These are phyloP conservation scores for Ladona fulva DNA, from an alignment of 1,140 invertebrate species.

Conservation along the genomic window DNA sequence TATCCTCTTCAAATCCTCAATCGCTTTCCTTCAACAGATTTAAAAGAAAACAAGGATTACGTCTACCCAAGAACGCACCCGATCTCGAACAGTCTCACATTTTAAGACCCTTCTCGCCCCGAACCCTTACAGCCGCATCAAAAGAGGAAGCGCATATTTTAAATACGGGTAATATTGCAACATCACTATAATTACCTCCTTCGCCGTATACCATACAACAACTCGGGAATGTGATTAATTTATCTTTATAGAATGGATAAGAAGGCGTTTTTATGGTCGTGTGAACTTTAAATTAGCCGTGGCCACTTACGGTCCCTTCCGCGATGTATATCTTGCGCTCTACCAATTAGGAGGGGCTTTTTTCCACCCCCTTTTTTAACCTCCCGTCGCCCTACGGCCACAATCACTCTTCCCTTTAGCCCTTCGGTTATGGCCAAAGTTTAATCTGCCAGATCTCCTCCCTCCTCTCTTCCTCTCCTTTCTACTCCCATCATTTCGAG, in stretches of 20 bases:
- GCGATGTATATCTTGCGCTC: background rate
- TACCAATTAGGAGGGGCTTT: background rate
- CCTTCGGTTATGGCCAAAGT: background rate
- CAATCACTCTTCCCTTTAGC: background rate
- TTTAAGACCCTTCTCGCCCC: background rate
- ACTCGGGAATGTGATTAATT: conserved; percentile 3
- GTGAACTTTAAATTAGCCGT: conserved; percentile 1
- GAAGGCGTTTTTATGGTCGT: background rate
- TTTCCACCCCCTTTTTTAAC: background rate
- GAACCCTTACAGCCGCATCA: background rate
- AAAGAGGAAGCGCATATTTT: conserved; percentile 6
- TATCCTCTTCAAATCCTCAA: no score
- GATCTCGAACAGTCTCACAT: no score
- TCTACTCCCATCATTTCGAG: no score
- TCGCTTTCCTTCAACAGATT: no score
- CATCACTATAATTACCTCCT: conserved; percentile 3
- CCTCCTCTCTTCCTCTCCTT: background rate
- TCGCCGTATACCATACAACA: background rate
- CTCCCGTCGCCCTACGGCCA: background rate
- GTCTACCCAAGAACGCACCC: no score
- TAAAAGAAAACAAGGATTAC: no score
- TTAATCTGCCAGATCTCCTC: background rate
- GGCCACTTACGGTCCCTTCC: background rate
- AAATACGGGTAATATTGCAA: background rate
- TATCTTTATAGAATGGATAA: background rate